Percentiles rank a stretch among this genome's conserved stretches.
These are phyloP conservation scores for Erpetoichthys calabaricus DNA, from an alignment of 2,797 vertebrate genomes.

Conservation along the genomic window DNA sequence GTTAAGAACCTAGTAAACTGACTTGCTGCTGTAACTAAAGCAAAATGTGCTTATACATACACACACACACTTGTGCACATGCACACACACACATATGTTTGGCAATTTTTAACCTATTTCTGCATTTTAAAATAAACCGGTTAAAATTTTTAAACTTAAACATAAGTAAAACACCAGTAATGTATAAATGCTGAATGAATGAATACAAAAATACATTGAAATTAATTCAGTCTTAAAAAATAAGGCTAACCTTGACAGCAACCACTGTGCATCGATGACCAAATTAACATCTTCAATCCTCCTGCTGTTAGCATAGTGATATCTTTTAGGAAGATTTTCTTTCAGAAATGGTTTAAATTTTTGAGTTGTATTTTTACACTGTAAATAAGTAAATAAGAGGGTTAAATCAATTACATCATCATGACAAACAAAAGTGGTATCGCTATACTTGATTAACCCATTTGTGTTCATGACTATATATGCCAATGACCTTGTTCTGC, in stretches of 20 bases:
- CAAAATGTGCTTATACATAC: too few species aligned
- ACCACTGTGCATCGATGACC: conserved; percentile 44
- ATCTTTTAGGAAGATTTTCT: conserved; percentile 47
- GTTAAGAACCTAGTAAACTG: too few species aligned
- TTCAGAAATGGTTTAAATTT: conserved; percentile 52
- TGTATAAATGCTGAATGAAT: too few species aligned
- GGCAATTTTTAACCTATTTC: too few species aligned
- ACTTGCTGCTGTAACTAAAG: too few species aligned
- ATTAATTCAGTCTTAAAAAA: neutral
- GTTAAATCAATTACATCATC: neutral
- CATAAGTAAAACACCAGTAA: too few species aligned
- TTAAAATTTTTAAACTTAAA: too few species aligned
- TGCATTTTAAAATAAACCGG: too few species aligned
- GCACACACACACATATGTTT: too few species aligned
- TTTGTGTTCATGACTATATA: neutral
- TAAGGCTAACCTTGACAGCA: conserved; percentile 44
- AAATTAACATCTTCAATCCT: conserved; percentile 53
- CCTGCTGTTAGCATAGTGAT: conserved; percentile 51
- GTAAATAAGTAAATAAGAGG: neutral
- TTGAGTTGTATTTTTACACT: conserved; percentile 46
- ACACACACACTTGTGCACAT: too few species aligned
- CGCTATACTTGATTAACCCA: neutral
- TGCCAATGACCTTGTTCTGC: too few species aligned
- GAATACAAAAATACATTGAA: too few species aligned
- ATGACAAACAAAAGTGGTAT: neutral